A percentile compares a stretch with the other conserved stretches of the same genome.
Conservation (phyloP, 2,888 invertebrate genomes). For the Crematogaster levior region DNA sequence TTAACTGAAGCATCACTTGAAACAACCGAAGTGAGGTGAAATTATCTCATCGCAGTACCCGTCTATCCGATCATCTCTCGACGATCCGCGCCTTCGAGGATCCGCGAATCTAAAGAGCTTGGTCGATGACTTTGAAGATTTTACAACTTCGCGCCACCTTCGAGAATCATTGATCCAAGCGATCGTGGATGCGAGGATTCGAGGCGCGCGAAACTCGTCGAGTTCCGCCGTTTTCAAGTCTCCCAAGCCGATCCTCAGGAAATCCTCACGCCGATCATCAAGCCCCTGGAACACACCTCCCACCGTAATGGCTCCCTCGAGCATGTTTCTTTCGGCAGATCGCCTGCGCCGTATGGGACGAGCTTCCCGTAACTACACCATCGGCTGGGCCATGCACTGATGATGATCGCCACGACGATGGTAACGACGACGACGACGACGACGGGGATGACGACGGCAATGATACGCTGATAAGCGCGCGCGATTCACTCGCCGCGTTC, state of each 20-base stretch:
- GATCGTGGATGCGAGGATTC: background rate
- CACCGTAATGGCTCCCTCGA: slow-evolving; percentile 51
- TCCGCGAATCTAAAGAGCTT: background rate
- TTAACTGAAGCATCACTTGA: background rate
- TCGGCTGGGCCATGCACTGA: slow-evolving; percentile 87
- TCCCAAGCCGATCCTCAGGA: slow-evolving; percentile 15
- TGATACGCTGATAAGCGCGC: slow-evolving; percentile 33
- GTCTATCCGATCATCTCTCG: slow-evolving; percentile 16
- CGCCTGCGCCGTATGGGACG: slow-evolving; percentile 93
- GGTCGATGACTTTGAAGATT: background rate
- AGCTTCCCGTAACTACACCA: slow-evolving; percentile 93
- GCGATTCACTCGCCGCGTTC: slow-evolving; percentile 6
- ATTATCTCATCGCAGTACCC: background rate
- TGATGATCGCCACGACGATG: slow-evolving; percentile 61
- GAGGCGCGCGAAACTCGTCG: background rate
- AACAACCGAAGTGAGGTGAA: background rate
- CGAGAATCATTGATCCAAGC: background rate
- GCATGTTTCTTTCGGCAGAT: slow-evolving; percentile 87
- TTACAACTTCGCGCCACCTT: background rate
- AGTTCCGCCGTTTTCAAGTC: background rate
- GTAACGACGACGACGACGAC: slow-evolving; percentile 39
- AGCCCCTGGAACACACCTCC: slow-evolving; percentile 22
- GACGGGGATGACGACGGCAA: slow-evolving; percentile 39
- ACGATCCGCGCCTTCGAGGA: background rate
- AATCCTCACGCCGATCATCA: slow-evolving; percentile 31